A percentile compares a stretch with the other conserved stretches of the same genome.
Evolutionary conservation across 2,888 invertebrate species (phyloP).

Genomic region (Rambutsinella grinnellia): DNA sequence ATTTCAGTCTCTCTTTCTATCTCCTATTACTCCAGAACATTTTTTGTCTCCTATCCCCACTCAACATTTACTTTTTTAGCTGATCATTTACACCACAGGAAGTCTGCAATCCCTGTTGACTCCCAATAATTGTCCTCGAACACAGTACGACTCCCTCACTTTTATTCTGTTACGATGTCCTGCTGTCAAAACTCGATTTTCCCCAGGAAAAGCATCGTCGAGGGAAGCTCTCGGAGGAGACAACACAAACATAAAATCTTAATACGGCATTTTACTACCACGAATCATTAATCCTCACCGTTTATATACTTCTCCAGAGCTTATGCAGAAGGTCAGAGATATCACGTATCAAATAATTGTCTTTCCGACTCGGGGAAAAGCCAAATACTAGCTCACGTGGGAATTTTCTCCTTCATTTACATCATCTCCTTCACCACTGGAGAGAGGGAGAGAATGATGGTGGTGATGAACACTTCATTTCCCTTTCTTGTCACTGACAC

Average conservation of each 20-base stretch:
- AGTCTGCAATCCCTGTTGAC: conserved; percentile 51
- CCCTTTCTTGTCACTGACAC: no score
- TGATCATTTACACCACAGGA: conserved; percentile 49
- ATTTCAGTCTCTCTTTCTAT: no score
- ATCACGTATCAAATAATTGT: conserved; percentile 32
- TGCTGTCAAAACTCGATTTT: conserved; percentile 51
- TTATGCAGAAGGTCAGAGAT: conserved; percentile 33
- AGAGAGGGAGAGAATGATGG: no score
- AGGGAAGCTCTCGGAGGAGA: conserved; percentile 22
- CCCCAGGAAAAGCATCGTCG: conserved; percentile 33
- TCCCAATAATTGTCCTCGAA: conserved; percentile 52
- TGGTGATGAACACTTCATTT: no score
- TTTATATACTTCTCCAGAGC: conserved; percentile 9
- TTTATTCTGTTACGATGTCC: conserved; percentile 46
- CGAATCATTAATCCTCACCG: conserved; percentile 23
- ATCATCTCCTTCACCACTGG: no score
- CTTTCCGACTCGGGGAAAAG: conserved; percentile 14
- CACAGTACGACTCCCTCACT: conserved; percentile 50
- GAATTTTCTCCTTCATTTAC: not conserved
- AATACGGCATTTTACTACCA: not conserved
- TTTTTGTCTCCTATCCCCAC: no score
- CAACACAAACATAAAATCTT: conserved; percentile 1
- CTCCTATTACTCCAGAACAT: no score
- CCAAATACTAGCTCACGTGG: conserved; percentile 26
- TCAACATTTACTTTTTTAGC: conserved; percentile 39